Base-by-base conservation (phyloP, 2,888 invertebrate genomes). In the Metallyticus violacea region DNA sequence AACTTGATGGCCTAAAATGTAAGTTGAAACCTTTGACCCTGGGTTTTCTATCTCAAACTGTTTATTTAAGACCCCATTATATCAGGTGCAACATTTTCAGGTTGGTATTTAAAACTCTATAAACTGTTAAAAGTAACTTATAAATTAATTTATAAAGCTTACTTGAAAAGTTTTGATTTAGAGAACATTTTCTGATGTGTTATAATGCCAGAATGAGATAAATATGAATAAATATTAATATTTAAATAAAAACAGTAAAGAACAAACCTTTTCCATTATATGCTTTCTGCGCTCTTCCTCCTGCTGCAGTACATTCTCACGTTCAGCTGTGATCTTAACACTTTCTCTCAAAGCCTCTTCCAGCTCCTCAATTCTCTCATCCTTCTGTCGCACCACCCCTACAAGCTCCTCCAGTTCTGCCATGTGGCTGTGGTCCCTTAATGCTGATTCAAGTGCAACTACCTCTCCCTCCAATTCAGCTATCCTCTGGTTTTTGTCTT, bases 281-380 rank as follows among this genome's bases (percentile, higher is more conserved):
- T 94, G 93, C 89, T 94, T 94, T 89, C 94, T 93, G 89, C 93
- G 93, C 89, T 93, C 92, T 91, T 95, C 95, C 91, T 96, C 95
- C 89, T 94, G 93, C 90, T 93, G 93, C 88, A 95, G 93, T 88
- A 95, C 94, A 89, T 93, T 93, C 89, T 95, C 95, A 88, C 95
- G 93, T 89, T 96, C 95, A 2, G 94, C 93, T n/a, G 95, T 94
- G 90, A 96, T 94, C 90, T 94, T 91, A 86, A 96, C 95, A 88
- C 96, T 97, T 91, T 97, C 97, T 88, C 96, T 94, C 88, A 98
- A 92, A 26, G 97, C 97, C 89, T 96, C 96, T 91, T 97, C 97
- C 89, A 98, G 92, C 90, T 97, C 96, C 90, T 94, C 94, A 86
- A 97, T 96, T 89, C 95, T 93, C 88, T 94, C 94, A 86, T 94